Percentiles rank a stretch among this genome's conserved stretches.
Evolutionary conservation across 1,140 invertebrate genomes (phyloP).

Genomic region (Heliconius congener): DNA sequence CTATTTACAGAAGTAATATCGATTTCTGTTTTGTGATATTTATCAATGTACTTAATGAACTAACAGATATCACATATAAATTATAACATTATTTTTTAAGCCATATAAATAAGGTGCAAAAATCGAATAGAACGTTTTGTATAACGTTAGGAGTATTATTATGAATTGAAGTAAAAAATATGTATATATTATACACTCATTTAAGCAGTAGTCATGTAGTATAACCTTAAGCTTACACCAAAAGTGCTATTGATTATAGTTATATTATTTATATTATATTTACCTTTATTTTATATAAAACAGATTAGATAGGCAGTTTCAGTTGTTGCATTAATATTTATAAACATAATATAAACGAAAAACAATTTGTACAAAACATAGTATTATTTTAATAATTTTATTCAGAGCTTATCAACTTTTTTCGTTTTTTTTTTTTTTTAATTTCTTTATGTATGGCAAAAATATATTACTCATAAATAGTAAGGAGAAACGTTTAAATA

Average conservation of each 20-base stretch:
- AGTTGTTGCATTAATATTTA: no score
- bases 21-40: neutral
- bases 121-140: neutral
- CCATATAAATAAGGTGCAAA: neutral
- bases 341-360: neutral
- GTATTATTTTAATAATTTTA: slow-evolving; percentile 1
- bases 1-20: neutral
- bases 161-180: neutral
- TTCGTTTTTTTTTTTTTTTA: neutral
- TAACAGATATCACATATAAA: neutral
- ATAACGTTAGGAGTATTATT: neutral
- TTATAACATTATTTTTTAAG: neutral
- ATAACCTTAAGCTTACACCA: slow-evolving; percentile 9
- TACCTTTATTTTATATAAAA: neutral
- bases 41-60: neutral
- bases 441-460: no score
- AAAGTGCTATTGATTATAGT: neutral
- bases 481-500: no score
- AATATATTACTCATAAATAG: neutral
- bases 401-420: neutral
- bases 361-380: neutral
- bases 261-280: neutral
- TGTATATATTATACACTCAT: neutral
- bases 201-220: neutral
- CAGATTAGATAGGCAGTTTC: neutral